A percentile compares a stretch with the other conserved stretches of the same genome.
Conservation (phyloP, 2,888 invertebrate genomes). For the Pteria penguin region DNA sequence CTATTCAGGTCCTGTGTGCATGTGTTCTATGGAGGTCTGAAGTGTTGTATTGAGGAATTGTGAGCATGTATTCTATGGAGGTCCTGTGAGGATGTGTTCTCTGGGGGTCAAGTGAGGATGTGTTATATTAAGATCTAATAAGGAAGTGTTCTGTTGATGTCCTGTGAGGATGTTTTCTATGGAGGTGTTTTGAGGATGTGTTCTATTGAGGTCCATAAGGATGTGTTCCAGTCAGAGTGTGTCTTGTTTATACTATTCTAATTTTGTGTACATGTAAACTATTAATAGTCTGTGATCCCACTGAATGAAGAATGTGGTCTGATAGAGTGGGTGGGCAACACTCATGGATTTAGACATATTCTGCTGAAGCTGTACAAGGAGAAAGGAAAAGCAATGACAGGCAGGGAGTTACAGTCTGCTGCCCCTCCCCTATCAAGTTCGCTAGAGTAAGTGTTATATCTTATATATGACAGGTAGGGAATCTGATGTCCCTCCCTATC, state of each 20-base stretch:
- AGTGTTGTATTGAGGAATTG: too few species aligned
- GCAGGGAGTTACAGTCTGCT: constrained; percentile 84
- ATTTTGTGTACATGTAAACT: not conserved
- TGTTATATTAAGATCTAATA: too few species aligned
- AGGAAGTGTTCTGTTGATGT: too few species aligned
- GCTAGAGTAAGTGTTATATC: constrained; percentile 84
- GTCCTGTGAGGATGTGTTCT: too few species aligned
- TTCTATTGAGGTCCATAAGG: not conserved
- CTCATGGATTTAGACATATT: constrained; percentile 81
- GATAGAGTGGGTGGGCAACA: constrained; percentile 96
- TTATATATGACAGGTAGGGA: too few species aligned
- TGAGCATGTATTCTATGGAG: not conserved
- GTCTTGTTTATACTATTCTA: not conserved
- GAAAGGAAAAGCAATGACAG: constrained; percentile 84
- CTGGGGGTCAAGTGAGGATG: too few species aligned
- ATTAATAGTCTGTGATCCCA: constrained; percentile 90
- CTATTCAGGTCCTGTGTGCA: too few species aligned
- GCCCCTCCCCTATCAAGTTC: constrained; percentile 82
- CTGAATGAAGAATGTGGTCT: constrained; percentile 96
- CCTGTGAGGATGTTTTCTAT: not conserved
- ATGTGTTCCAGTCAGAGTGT: not conserved
- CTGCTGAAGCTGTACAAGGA: constrained; percentile 79
- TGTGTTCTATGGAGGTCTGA: too few species aligned
- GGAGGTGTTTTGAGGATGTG: not conserved
- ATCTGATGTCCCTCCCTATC: too few species aligned